Conservation (phyloP, 2,888 invertebrate genomes). For the Chorisops tibialis region DNA sequence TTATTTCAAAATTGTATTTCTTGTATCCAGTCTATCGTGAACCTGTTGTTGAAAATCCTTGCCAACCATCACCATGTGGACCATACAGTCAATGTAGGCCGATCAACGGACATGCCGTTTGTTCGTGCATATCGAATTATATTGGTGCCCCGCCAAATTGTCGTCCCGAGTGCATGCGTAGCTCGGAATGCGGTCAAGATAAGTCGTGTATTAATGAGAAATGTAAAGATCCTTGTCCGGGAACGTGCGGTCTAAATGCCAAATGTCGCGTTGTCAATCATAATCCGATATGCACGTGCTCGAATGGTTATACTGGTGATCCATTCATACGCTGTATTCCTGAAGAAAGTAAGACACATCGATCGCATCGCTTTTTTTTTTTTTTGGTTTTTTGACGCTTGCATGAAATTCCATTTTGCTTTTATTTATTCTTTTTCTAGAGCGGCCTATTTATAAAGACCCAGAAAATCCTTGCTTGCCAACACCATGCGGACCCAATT, state of each 20-base stretch:
- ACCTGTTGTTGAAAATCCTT: constrained; percentile 55
- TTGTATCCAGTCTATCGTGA: constrained; percentile 33
- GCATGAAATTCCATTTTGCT: background rate
- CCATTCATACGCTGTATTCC: constrained; percentile 71
- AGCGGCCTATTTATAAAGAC: constrained; percentile 41
- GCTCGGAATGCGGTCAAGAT: constrained; percentile 77
- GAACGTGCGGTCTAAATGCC: constrained; percentile 78
- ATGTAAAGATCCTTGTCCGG: constrained; percentile 78
- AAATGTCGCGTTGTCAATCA: constrained; percentile 81
- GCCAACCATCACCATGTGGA: constrained; percentile 72
- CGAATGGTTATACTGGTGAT: constrained; percentile 71
- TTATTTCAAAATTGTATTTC: background rate
- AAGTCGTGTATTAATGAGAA: constrained; percentile 75
- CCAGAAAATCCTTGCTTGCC: constrained; percentile 71
- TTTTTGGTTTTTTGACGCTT: background rate
- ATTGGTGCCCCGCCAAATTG: constrained; percentile 76
- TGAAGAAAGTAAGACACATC: constrained; percentile 62
- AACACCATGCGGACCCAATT: constrained; percentile 80
- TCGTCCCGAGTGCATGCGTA: constrained; percentile 77
- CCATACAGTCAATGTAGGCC: constrained; percentile 75
- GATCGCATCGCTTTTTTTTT: no score
- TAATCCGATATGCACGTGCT: constrained; percentile 81
- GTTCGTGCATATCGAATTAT: constrained; percentile 74
- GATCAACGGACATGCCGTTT: constrained; percentile 70
- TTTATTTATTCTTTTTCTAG: constrained; percentile 26